Conservation (phyloP, 1,140 invertebrate genomes). For the Mamestra configurata region DNA sequence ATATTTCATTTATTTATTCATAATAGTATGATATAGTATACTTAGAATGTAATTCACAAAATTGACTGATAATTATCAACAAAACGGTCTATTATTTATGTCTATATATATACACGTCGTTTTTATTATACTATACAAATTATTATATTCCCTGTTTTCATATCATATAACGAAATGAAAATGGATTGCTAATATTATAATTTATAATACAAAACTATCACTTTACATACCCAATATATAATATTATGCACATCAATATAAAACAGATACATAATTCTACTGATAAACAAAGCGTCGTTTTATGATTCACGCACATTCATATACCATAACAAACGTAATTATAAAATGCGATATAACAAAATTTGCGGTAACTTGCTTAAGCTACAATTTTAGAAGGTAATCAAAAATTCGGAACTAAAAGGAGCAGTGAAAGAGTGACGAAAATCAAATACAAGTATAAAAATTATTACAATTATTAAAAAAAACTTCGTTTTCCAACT, state of each 20-base stretch:
- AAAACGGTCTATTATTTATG: background rate
- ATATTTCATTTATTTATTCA: background rate
- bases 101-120: background rate
- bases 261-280: background rate
- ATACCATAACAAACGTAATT: background rate
- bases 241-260: background rate
- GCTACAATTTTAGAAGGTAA: too few relatives aligned
- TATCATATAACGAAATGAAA: conserved; percentile 24
- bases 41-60: conserved; percentile 33
- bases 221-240: background rate
- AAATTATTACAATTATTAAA: too few relatives aligned
- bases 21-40: conserved; percentile 23
- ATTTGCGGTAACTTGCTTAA: too few relatives aligned
- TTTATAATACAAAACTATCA: background rate
- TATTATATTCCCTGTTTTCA: conserved; percentile 32
- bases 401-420: too few relatives aligned
- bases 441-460: too few relatives aligned
- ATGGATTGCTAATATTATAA: background rate
- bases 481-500: background rate
- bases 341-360: background rate
- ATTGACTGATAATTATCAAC: conserved; percentile 12
- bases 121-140: conserved; percentile 19
- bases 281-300: background rate
- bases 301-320: background rate
- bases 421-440: too few relatives aligned